phyloP scores from a whole-genome alignment of 1,140 invertebrate species.

The Leucophenga varia region DNA sequence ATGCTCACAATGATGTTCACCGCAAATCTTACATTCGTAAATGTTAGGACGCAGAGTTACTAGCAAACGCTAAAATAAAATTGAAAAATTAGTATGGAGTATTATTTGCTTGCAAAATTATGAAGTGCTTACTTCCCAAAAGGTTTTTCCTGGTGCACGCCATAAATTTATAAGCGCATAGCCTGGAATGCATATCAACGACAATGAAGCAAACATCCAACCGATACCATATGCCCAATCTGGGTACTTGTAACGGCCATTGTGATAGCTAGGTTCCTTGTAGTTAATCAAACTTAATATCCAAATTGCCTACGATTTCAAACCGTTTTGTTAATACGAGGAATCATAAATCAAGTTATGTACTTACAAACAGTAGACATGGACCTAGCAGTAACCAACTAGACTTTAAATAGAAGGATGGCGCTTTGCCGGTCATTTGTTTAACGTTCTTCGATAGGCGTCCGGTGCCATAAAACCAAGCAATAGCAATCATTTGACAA shows the following conservation, averaged over 20 bases:
- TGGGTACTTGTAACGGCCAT: constrained; percentile 77
- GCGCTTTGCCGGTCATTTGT: constrained; percentile 81
- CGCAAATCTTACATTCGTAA: constrained; percentile 63
- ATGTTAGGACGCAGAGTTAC: constrained; percentile 62
- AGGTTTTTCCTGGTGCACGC: constrained; percentile 68
- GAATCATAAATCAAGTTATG: not conserved
- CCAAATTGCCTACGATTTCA: constrained; percentile 69
- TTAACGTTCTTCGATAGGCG: constrained; percentile 78
- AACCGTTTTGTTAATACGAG: not conserved
- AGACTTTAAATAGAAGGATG: constrained; percentile 77
- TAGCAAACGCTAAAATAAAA: constrained; percentile 59
- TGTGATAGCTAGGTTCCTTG: constrained; percentile 76
- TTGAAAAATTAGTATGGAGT: not conserved
- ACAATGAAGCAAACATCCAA: constrained; percentile 82
- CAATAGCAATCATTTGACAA: constrained; percentile 86
- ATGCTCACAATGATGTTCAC: constrained; percentile 58
- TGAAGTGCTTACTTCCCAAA: constrained; percentile 68
- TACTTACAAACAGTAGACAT: constrained; percentile 73
- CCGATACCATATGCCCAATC: constrained; percentile 81
- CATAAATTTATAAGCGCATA: constrained; percentile 74
- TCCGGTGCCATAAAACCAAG: constrained; percentile 89
- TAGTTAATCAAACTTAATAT: constrained; percentile 86
- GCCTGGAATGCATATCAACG: constrained; percentile 82
- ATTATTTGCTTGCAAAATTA: not conserved
- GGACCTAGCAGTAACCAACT: constrained; percentile 84